Percentiles rank a stretch among this genome's conserved stretches.
Conservation (phyloP, 2,888 invertebrate species). For the Blomia tropicalis region DNA sequence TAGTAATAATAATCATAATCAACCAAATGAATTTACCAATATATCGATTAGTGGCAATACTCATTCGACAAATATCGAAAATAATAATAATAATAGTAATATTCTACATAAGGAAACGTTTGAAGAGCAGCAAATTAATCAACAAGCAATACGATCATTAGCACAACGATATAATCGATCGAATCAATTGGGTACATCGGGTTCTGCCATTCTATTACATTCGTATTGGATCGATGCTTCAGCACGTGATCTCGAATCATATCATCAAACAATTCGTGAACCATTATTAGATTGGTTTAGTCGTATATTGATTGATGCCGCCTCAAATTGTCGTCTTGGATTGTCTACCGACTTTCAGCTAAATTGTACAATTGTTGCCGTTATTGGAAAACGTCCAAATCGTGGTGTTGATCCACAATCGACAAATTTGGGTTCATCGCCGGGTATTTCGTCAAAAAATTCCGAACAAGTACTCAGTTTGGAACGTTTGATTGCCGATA, state of each 20-base stretch:
- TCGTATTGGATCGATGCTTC: slow-evolving; percentile 87
- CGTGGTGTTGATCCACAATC: too few species aligned
- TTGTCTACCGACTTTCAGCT: neutral
- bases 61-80: neutral
- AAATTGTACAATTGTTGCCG: neutral
- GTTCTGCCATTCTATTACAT: slow-evolving; percentile 48
- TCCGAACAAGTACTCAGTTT: slow-evolving; percentile 5
- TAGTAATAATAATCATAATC: neutral
- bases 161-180: neutral
- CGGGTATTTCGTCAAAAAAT: neutral
- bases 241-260: slow-evolving; percentile 55
- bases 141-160: slow-evolving; percentile 36
- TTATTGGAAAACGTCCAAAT: neutral
- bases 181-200: neutral
- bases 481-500: neutral
- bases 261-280: slow-evolving; percentile 14
- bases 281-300: slow-evolving; percentile 2
- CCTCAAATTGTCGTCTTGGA: neutral
- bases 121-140: neutral
- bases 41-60: neutral
- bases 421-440: neutral
- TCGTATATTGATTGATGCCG: neutral
- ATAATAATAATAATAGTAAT: neutral
- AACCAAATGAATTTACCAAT: too few species aligned
- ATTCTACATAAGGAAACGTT: neutral